Evolutionary conservation across 2,797 vertebrate species (phyloP), one percentile per base, ranked within the genome.

Genomic region (Paguma larvata): DNA sequence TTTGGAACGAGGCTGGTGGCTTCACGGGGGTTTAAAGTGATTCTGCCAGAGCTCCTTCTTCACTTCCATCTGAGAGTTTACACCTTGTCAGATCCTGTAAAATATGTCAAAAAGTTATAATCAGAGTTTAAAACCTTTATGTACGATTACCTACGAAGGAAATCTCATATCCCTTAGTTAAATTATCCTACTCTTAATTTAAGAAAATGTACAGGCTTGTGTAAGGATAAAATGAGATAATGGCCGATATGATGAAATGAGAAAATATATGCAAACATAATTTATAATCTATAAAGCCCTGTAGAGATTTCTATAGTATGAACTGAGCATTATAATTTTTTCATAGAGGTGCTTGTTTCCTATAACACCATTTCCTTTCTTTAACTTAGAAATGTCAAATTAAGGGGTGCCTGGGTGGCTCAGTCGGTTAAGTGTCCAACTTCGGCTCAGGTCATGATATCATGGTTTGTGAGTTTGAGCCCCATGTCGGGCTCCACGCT

Each of bases 301-400:
- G 0, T 73, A 75, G 56, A 72, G 16, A 83, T 88, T 53, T 94
- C 30, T 68, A 14, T 59, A 84, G 53, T 70, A 59, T 83, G 38
- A 88, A 82, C 73, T 78, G 25, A 63, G 79, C 30, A 59, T 46
- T 34, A 48, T 80, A 53, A 63, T 93, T 86, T 59, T 82, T 96
- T 95, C 34, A 56, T 13, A 23, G n/a, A 85, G 19, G 44, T 62
- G 6, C 32, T 44, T 44, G 2, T 94, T 91, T 94, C 41, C 30
- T 59, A 1, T 91, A 16, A 79, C 44, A 78, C 34, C 21, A 18
- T 90, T 90, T 90, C 8, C 48, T 75, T 62, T 82, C 91, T 89
- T 88, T 56, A 77, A 88, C 48, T 63, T 86, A 91, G 53, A 79
- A 94, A 88, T 93, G 56, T 89, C 13, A 65, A 65, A 32, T 65